Evolutionary conservation across 2,797 vertebrate species (phyloP), one percentile per base, ranked within the genome.

Genomic region (Phoeniculus purpureus): DNA sequence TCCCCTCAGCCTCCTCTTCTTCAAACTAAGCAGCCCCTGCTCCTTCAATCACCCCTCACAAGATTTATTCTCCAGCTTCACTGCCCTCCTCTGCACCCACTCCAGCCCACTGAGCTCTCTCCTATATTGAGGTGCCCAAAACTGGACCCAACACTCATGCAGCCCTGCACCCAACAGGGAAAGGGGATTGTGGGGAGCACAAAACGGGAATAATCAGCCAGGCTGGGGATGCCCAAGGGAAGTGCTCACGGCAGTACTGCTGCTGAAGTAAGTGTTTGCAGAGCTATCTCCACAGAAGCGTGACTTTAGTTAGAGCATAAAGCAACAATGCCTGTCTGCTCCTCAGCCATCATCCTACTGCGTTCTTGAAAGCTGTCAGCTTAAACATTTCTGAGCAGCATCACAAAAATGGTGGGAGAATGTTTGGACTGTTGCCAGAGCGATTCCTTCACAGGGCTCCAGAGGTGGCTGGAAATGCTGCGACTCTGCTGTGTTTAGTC

Each of bases 361-460:
- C 65, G 58, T 0, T 72, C 52, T 15, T 48, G 43, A 74, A 77
- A 94, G 51, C 48, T 65, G 52, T 25, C 34, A n/a, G 80, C 40
- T 85, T 64, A 76, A 87, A 90, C 74, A 34, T 8, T 73, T 72
- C 81, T 8, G 61, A 74, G 37, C 74, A 71, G 58, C 71, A 3
- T 7, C 79, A 60, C 31, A 75, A 56, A 79, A 93, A 84, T 3
- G 5, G 43, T 79, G 60, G 56, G 12, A 64, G 81, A 71, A 79
- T 29, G 9, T 47, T 51, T 29, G 55, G 70, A 22, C 62, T 54
- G 87, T 81, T 94, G 87, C 22, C 87, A 91, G 26, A 84, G 94
- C 87, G 84, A 91, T 54, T 40, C 52, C 40, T 74, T 78, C 85
- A 26, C 15, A 3, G 1, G 18, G 82, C 81, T 8, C 7, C 58